Percentiles rank a stretch among this genome's conserved stretches.
phyloP scores from a whole-genome alignment of 2,888 invertebrate species.

The Sesamia inferens region DNA sequence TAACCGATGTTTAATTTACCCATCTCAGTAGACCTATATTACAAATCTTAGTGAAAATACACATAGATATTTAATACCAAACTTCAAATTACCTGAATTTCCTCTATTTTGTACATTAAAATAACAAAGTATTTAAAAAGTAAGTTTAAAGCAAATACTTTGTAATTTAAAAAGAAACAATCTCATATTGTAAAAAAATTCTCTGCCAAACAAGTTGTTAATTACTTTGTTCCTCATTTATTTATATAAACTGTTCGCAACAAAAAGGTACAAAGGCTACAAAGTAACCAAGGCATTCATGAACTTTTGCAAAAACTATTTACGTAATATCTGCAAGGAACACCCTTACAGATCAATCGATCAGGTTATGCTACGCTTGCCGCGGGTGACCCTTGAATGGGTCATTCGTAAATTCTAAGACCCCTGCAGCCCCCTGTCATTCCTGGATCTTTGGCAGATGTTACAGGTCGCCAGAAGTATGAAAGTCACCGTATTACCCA shows the following conservation, averaged over 20 bases:
- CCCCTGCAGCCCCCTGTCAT: background rate
- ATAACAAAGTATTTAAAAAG: too few species aligned
- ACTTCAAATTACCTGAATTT: background rate
- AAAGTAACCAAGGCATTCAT: constrained; percentile 18
- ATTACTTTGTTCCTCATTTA: constrained; percentile 20
- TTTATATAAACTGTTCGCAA: too few species aligned
- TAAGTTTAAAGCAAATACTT: too few species aligned
- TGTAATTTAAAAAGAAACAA: background rate
- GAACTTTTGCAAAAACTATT: constrained; percentile 12
- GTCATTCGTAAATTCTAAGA: too few species aligned
- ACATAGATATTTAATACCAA: background rate
- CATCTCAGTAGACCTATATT: background rate
- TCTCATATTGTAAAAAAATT: background rate
- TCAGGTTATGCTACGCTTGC: background rate
- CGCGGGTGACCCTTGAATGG: background rate
- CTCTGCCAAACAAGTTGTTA: background rate
- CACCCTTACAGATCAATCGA: background rate
- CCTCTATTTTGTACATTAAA: background rate
- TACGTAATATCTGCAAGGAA: background rate
- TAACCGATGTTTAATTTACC: background rate
- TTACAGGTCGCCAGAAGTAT: background rate
- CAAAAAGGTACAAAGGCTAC: too few species aligned
- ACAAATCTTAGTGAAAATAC: constrained; percentile 3
- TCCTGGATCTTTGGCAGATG: background rate
- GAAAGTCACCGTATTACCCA: background rate